Conservation (phyloP, 2,888 invertebrate genomes). For the Teleiodes luculella region DNA sequence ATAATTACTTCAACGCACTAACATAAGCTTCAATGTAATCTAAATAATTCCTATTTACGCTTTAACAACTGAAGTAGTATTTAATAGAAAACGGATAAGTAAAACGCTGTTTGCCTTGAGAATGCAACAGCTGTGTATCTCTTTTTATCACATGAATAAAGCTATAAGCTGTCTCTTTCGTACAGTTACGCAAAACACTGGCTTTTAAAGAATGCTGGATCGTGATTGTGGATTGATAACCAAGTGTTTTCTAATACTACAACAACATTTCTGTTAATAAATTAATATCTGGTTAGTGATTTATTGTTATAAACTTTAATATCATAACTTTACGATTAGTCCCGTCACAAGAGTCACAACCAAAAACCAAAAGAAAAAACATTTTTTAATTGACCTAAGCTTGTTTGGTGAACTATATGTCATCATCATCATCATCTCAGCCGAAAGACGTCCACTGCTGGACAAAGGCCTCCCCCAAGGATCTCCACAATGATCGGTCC, state of each 20-base stretch:
- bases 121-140: background rate
- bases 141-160: slow-evolving; percentile 45
- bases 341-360: no score
- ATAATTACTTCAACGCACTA: no score
- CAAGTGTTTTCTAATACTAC: slow-evolving; percentile 23
- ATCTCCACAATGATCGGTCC: no score
- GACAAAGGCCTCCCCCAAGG: no score
- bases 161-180: slow-evolving; percentile 39
- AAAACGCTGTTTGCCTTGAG: slow-evolving; percentile 9
- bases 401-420: no score
- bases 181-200: slow-evolving; percentile 54
- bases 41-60: background rate
- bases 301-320: no score
- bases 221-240: slow-evolving; percentile 38
- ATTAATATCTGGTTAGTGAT: background rate
- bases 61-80: background rate
- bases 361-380: no score
- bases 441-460: no score
- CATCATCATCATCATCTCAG: no score
- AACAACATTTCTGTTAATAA: slow-evolving; percentile 1
- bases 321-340: no score
- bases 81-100: slow-evolving; percentile 52
- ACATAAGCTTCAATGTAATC: no score
- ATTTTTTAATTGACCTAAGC: no score
- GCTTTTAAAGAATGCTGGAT: slow-evolving; percentile 54